A percentile compares a stretch with the other conserved stretches of the same genome.
Conservation (phyloP, 2,113 vertebrate species). For the Carassius carassius region DNA sequence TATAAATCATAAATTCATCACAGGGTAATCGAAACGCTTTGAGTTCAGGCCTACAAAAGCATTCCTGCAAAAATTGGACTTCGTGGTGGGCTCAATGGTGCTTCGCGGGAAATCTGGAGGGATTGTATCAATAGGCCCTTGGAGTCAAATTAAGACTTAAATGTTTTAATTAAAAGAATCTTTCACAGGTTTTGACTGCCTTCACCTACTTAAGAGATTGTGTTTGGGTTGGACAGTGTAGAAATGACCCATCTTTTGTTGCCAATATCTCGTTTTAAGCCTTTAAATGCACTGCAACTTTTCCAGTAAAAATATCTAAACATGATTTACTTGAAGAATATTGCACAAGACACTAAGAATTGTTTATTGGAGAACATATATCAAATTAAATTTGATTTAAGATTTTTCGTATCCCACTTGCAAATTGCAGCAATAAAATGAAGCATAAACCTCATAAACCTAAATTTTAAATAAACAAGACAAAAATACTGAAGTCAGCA, state of each 20-base stretch:
- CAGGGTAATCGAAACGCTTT: constrained; percentile 37
- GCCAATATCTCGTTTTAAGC: not conserved
- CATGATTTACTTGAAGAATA: constrained; percentile 15
- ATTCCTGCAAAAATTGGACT: constrained; percentile 44
- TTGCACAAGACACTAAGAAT: not conserved
- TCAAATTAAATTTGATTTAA: not conserved
- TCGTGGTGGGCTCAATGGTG: constrained; percentile 26
- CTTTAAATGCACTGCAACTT: not conserved
- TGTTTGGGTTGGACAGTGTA: constrained; percentile 3
- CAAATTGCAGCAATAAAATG: not conserved
- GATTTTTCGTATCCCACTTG: not conserved
- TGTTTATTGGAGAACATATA: not conserved
- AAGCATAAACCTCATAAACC: not conserved
- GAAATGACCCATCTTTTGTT: not conserved
- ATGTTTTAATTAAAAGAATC: constrained; percentile 19
- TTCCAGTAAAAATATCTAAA: not conserved
- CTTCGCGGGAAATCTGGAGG: constrained; percentile 6
- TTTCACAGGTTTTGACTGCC: constrained; percentile 18
- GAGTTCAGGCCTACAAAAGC: constrained; percentile 35
- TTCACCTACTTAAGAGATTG: not conserved
- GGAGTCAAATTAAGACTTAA: constrained; percentile 17
- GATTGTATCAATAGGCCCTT: constrained; percentile 7
- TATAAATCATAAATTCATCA: constrained; percentile 41
- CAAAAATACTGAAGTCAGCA: not conserved
- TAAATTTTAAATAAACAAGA: not conserved